These are phyloP conservation scores for Plecotus auritus DNA, from an alignment of 2,113 vertebrate genomes.

Conservation along the genomic window DNA sequence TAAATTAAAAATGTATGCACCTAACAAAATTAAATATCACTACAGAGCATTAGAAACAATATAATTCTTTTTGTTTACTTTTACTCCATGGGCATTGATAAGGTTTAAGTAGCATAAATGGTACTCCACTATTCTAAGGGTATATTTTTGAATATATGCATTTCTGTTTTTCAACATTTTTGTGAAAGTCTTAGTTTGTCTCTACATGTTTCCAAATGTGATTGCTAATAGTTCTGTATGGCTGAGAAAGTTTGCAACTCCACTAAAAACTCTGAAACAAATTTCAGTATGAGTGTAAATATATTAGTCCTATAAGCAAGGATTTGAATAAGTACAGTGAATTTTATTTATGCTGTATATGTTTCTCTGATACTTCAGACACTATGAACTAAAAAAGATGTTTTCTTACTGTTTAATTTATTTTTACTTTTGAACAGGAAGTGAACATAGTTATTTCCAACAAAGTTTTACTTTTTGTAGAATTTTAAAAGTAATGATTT, in stretches of 20 bases:
- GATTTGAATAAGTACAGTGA: constrained; percentile 78
- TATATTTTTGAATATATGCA: constrained; percentile 69
- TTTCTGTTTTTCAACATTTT: constrained; percentile 66
- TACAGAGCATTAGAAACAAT: constrained; percentile 72
- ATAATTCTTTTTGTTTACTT: constrained; percentile 80
- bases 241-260: constrained; percentile 73
- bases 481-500: constrained; percentile 75
- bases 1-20: constrained; percentile 78
- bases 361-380: constrained; percentile 80
- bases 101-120: constrained; percentile 62
- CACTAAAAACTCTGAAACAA: constrained; percentile 78
- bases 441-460: constrained; percentile 79
- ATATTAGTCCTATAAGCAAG: constrained; percentile 78
- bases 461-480: constrained; percentile 78
- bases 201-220: constrained; percentile 71
- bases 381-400: constrained; percentile 79
- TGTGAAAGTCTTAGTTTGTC: constrained; percentile 65
- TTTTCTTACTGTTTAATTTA: constrained; percentile 87
- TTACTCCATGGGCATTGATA: constrained; percentile 80
- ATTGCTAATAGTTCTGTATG: constrained; percentile 64
- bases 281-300: constrained; percentile 82
- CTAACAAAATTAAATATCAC: constrained; percentile 64
- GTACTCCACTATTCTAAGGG: constrained; percentile 76
- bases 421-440: constrained; percentile 85
- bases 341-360: constrained; percentile 85